These are phyloP conservation scores for Cololabis saira DNA, from an alignment of 2,113 vertebrate genomes.

Conservation along the genomic window DNA sequence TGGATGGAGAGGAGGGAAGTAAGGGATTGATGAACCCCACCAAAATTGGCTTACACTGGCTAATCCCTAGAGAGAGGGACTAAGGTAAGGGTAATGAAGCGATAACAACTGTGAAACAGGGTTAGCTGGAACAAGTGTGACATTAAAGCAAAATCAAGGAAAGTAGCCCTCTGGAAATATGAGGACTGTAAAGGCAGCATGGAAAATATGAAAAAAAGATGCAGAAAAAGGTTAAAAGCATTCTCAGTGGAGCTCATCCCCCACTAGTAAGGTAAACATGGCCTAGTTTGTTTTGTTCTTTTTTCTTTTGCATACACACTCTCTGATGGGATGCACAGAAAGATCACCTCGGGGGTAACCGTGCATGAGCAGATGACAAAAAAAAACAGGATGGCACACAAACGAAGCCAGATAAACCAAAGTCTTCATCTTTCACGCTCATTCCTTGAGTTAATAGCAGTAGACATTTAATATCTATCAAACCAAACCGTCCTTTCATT, in stretches of 20 bases:
- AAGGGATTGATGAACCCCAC: conserved; percentile 24
- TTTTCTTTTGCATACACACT: conserved; percentile 3
- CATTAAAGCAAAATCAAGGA: conserved; percentile 24
- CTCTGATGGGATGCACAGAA: conserved; percentile 6
- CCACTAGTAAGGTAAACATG: conserved; percentile 53
- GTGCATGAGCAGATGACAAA: conserved; percentile 32
- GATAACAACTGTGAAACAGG: conserved; percentile 2
- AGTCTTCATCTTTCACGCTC: conserved; percentile 21
- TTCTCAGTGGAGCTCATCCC: conserved; percentile 34
- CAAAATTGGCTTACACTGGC: conserved; percentile 14
- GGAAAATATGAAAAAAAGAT: conserved; percentile 21
- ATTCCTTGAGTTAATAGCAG: too few species aligned
- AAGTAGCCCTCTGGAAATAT: neutral
- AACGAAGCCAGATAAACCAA: conserved; percentile 46
- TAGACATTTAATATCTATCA: too few species aligned
- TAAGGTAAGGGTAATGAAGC: conserved; percentile 7
- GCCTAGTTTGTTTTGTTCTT: conserved; percentile 38
- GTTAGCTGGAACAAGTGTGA: conserved; percentile 2
- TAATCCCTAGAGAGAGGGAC: neutral
- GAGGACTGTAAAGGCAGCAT: conserved; percentile 2
- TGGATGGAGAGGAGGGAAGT: conserved; percentile 1
- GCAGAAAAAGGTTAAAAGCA: conserved; percentile 14
- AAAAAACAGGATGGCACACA: neutral
- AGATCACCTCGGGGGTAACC: conserved; percentile 5
- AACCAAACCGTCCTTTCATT: too few species aligned